A percentile compares a stretch with the other conserved stretches of the same genome.
phyloP scores from a whole-genome alignment of 2,888 invertebrate genomes.

The Acanthacorydalis orientalis region DNA sequence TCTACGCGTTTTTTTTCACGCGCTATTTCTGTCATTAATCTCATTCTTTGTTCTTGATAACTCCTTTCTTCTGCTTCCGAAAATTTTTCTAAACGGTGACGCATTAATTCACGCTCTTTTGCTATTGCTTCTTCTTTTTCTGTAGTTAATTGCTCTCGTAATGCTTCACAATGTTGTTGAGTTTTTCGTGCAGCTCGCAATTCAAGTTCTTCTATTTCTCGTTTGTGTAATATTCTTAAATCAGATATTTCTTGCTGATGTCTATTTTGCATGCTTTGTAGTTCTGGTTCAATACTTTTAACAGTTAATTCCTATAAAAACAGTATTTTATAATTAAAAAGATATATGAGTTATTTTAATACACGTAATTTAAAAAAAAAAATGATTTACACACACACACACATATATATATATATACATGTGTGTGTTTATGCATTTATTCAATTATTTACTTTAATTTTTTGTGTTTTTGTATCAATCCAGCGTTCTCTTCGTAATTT shows the following conservation, averaged over 20 bases:
- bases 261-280: conserved; percentile 55
- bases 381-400: background rate
- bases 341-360: background rate
- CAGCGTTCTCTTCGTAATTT: conserved; percentile 59
- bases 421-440: background rate
- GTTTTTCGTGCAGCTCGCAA: conserved; percentile 40
- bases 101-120: conserved; percentile 40
- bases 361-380: background rate
- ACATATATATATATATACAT: background rate
- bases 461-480: conserved; percentile 70
- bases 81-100: conserved; percentile 38
- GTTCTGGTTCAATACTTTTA: conserved; percentile 72
- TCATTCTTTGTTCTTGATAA: conserved; percentile 35
- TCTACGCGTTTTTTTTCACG: conserved; percentile 27
- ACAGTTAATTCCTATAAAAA: conserved; percentile 55
- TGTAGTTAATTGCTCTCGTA: conserved; percentile 39
- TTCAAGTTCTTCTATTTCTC: conserved; percentile 46
- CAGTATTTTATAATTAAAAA: conserved; percentile 3
- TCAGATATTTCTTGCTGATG: conserved; percentile 52
- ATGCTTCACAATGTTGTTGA: conserved; percentile 39
- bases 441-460: conserved; percentile 48
- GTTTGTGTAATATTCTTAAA: conserved; percentile 45
- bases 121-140: conserved; percentile 44
- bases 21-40: conserved; percentile 29
- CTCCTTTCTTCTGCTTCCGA: conserved; percentile 34